These are phyloP conservation scores for Aproaerema taeniolella DNA, from an alignment of 2,888 invertebrate genomes.

Conservation along the genomic window DNA sequence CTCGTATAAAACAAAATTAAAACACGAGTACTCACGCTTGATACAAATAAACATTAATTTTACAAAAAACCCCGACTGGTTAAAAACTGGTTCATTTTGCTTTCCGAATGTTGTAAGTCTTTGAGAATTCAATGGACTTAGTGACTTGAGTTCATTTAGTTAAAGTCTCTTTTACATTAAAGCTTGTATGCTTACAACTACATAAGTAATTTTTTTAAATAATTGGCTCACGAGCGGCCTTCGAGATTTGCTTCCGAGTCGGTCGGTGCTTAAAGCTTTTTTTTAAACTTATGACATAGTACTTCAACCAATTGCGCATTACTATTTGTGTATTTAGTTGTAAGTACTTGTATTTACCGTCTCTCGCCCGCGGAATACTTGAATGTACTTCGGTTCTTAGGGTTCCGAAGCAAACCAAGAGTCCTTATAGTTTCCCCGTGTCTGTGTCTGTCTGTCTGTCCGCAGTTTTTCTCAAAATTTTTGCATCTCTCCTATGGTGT, in stretches of 20 bases:
- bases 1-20: too few relatives aligned
- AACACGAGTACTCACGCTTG: too few relatives aligned
- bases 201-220: slow-evolving; percentile 17
- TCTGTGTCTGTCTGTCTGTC: too few relatives aligned
- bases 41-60: neutral
- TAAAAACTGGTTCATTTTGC: neutral
- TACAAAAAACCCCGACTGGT: neutral
- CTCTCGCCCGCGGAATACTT: neutral
- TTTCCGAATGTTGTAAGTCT: too few relatives aligned
- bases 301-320: neutral
- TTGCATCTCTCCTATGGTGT: too few relatives aligned
- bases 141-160: too few relatives aligned
- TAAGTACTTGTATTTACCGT: neutral
- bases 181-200: neutral
- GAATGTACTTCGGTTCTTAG: slow-evolving; percentile 9
- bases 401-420: neutral
- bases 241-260: slow-evolving; percentile 50
- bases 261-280: slow-evolving; percentile 26
- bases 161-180: too few relatives aligned
- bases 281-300: neutral
- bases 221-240: slow-evolving; percentile 32
- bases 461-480: too few relatives aligned
- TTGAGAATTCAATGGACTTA: too few relatives aligned
- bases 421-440: too few relatives aligned
- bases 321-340: neutral